Base-by-base conservation (phyloP, 2,888 invertebrate species). In the Macrophya alboannulata region DNA sequence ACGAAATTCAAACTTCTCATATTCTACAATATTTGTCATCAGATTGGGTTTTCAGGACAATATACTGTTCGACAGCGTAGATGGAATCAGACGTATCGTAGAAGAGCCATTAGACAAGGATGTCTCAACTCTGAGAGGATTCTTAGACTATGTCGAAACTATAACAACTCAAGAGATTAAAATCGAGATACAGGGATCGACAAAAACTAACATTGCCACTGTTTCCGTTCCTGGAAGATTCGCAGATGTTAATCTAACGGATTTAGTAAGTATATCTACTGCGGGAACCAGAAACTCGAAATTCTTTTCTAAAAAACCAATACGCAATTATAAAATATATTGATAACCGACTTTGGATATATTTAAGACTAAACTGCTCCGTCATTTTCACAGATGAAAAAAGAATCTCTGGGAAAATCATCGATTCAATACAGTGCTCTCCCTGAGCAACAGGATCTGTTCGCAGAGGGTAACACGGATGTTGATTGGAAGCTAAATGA, bases 61-160 rank as follows among this genome's bases (percentile, higher is more conserved):
- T 40, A 51, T 43, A 62, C 0, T 77, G 37, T 77, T 55, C n/a
- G 37, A 77, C 17, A 37, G 37, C 31, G 51, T 55, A 17, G 62
- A 62, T 3, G 62, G 81, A 25, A 43, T 81, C 1, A 25, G 12
- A 81, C 43, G 21, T 12, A 62, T 62, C 43, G 43, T 48, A 4
- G 79, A 40, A 31, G 79, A 81, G 10, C 40, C 37, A 9, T 25
- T 40, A 5, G 43, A 59, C 21, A 81, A 43, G 15, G 62, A 81
- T 25, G 62, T 62, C 12, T 62, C 81, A 8, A 25, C 81, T 43
- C 6, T 81, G 43, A 81, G 62, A 62, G 81, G 81, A 43, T 81
- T 81, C 17, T 21, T 81, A 9, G 81, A 81, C n/a, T 81, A 81
- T 62, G 81, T 81, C n/a, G 62, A 81, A 1, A 81, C 81, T 5